Conservation (phyloP, 2,797 vertebrate genomes). For the Threskiornis aethiopicus region DNA sequence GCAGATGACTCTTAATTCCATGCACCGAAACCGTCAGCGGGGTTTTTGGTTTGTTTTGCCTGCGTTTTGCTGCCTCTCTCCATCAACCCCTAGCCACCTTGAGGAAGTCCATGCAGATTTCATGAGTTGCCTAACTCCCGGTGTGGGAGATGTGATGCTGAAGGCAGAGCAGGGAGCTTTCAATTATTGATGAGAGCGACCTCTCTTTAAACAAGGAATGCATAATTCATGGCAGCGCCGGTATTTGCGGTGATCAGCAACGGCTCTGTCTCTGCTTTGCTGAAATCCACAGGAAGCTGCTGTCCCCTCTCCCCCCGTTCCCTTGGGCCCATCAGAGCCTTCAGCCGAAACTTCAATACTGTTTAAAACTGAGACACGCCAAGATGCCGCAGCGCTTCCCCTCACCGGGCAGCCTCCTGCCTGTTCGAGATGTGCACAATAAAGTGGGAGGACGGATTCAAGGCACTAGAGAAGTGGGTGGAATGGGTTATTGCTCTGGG, state of each 20-base stretch:
- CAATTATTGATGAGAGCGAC: constrained; percentile 72
- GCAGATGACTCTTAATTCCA: neutral
- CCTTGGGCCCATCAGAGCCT: neutral
- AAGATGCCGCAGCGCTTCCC: neutral
- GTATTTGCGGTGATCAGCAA: constrained; percentile 56
- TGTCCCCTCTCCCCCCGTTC: neutral
- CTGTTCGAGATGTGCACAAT: neutral
- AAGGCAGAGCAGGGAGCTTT: constrained; percentile 64
- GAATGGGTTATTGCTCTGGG: constrained; percentile 25
- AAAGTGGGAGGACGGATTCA: neutral
- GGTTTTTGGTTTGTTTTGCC: neutral
- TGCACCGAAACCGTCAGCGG: neutral
- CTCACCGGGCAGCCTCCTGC: neutral
- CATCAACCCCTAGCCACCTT: constrained; percentile 18
- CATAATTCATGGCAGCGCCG: constrained; percentile 61
- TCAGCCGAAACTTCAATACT: neutral
- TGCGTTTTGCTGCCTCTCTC: neutral
- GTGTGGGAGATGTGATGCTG: constrained; percentile 53
- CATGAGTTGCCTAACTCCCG: constrained; percentile 34
- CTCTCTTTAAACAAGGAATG: constrained; percentile 72
- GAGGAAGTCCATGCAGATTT: constrained; percentile 66
- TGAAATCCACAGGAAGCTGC: constrained; percentile 24
- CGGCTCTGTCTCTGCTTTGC: neutral
- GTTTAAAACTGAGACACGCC: neutral
- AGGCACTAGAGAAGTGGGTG: neutral